Conservation (phyloP, 1,140 invertebrate species). For the Platyscapa corneri region DNA sequence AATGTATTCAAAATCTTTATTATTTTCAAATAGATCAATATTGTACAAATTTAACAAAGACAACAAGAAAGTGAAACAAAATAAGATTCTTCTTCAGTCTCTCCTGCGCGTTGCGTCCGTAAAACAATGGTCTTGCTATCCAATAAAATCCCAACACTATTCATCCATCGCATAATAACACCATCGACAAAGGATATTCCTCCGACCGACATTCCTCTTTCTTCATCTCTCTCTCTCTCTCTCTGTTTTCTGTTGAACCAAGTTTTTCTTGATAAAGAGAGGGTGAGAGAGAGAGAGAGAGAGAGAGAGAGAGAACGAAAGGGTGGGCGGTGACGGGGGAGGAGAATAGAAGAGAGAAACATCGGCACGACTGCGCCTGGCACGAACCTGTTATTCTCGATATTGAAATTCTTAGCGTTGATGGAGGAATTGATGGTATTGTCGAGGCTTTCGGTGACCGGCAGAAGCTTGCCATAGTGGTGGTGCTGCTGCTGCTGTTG, state of each 20-base stretch:
- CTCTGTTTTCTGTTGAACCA: background rate
- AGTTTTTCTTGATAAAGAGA: background rate
- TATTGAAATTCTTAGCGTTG: slow-evolving; percentile 74
- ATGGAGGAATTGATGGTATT: slow-evolving; percentile 73
- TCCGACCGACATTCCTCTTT: background rate
- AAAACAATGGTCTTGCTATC: slow-evolving; percentile 28
- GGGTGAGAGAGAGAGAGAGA: background rate
- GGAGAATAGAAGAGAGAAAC: background rate
- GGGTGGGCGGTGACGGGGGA: background rate
- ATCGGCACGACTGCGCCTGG: background rate
- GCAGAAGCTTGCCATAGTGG: slow-evolving; percentile 71
- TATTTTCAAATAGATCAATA: slow-evolving; percentile 5
- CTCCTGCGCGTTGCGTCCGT: no score
- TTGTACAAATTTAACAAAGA: background rate
- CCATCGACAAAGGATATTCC: slow-evolving; percentile 9
- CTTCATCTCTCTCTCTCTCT: background rate
- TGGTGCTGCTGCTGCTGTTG: slow-evolving; percentile 72
- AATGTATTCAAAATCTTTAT: background rate
- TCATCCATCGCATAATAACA: slow-evolving; percentile 14
- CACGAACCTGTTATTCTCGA: slow-evolving; percentile 74
- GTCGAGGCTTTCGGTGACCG: slow-evolving; percentile 71
- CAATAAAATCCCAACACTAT: slow-evolving; percentile 18
- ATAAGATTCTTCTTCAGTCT: background rate
- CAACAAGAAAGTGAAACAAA: background rate
- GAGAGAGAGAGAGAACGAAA: background rate